Evolutionary conservation across 1,140 invertebrate species (phyloP).

Genomic region (Triops longicaudatus): DNA sequence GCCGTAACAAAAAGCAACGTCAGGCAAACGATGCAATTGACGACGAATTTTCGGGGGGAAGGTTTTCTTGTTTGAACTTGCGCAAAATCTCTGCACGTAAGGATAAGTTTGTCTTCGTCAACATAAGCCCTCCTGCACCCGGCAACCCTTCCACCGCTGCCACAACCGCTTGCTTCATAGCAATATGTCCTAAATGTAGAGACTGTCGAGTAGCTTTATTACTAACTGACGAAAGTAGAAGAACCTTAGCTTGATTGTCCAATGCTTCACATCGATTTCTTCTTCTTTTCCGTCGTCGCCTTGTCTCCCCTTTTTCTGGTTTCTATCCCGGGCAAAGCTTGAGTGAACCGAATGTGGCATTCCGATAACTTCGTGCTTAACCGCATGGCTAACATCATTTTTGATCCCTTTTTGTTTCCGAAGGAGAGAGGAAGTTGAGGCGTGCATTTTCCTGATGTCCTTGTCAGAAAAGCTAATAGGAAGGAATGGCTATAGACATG

Average conservation of each 20-base stretch:
- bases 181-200: no score
- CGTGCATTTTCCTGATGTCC: no score
- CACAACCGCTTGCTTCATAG: no score
- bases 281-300: neutral
- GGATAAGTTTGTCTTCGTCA: neutral
- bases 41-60: neutral
- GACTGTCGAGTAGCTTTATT: no score
- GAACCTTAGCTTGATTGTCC: no score
- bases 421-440: no score
- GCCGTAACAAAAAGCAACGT: constrained; percentile 6
- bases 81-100: neutral
- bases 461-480: neutral
- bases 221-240: no score
- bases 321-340: neutral
- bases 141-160: no score
- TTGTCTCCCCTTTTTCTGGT: neutral
- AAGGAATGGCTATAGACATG: neutral
- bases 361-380: neutral
- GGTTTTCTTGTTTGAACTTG: neutral
- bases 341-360: neutral
- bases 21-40: constrained; percentile 17
- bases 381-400: neutral
- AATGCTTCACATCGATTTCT: neutral
- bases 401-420: neutral
- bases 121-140: no score